Evolutionary conservation across 1,140 invertebrate genomes (phyloP), one percentile per base, ranked within the genome.

Genomic region (Gonatopus flavifemur): DNA sequence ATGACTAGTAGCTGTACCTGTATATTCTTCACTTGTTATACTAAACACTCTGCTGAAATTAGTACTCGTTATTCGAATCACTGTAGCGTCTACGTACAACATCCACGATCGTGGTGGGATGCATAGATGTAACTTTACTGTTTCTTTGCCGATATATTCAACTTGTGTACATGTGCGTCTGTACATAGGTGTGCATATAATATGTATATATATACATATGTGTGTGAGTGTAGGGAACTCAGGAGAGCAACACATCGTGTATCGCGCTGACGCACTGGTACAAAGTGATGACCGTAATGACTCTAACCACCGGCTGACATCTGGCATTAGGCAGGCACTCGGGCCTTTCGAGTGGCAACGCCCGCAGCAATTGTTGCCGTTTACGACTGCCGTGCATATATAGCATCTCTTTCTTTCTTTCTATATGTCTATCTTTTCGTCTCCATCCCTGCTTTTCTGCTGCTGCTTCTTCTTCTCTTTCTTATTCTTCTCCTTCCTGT

Each of bases 341-440:
- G n/a, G 49, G 52, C 51, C 59, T 71, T 64, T 70, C 58, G 64
- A 71, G 69, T 73, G 67, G 63, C 65, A 72, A 70, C 70, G 68
- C 69, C 61, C 66, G 69, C 61, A 68, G 69, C 70, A 66, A 73
- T 73, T 70, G 66, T 71, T 70, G 64, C 67, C 64, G 59, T 71
- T 69, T 72, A 71, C 66, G 68, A 66, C 62, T 72, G 57, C 62
- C 49, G 59, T 55, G 47, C 56, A 47, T 48, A 46, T 35, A 48
- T 51, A 54, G 45, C 33, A 38, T 37, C 33, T 41, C 37, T 49
- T 35, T 15, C 45, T n/a, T 22, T 44, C 24, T 48, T 38, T 39
- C 40, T n/a, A n/a, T n/a, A n/a, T 35, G 10, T 20, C 39, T 52
- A 16, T 39, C 25, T 35, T 24, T 46, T 50, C 43, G 19, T 21